Conservation (phyloP, 2,797 vertebrate genomes). For the Cossypha dichroa region DNA sequence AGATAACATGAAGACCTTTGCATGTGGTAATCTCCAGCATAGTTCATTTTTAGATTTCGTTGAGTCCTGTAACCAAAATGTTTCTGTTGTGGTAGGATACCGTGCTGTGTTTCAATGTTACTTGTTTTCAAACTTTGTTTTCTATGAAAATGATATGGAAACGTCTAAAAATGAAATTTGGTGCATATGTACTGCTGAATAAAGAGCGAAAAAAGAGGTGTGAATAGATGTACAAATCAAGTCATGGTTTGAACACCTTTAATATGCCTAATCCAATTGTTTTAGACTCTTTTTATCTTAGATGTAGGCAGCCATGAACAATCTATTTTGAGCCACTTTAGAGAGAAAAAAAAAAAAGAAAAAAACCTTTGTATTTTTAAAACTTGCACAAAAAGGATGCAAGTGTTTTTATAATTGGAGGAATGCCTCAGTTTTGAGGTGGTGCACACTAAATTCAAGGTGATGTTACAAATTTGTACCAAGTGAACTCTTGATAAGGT, state of each 20-base stretch:
- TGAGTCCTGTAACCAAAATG: conserved; percentile 91
- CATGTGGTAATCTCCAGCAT: conserved; percentile 95
- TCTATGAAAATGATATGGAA: conserved; percentile 91
- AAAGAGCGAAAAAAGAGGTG: conserved; percentile 84
- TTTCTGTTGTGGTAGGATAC: conserved; percentile 93
- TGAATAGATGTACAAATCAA: conserved; percentile 87
- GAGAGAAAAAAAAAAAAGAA: conserved; percentile 69
- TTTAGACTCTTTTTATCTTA: conserved; percentile 88
- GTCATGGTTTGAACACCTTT: conserved; percentile 85
- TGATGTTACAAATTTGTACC: conserved; percentile 78
- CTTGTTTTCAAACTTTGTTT: conserved; percentile 91
- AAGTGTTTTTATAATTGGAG: conserved; percentile 86
- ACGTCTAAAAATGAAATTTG: conserved; percentile 89
- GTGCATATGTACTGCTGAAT: conserved; percentile 94
- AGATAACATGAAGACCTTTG: conserved; percentile 91
- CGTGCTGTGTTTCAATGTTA: conserved; percentile 95
- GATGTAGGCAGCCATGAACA: conserved; percentile 88
- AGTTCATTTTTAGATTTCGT: conserved; percentile 96
- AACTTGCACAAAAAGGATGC: conserved; percentile 83
- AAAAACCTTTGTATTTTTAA: conserved; percentile 78
- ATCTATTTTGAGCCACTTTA: conserved; percentile 94
- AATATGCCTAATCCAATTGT: conserved; percentile 90
- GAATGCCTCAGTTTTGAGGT: conserved; percentile 82
- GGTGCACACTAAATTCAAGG: conserved; percentile 79
- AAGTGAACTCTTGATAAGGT: conserved; percentile 83